These are phyloP conservation scores for Orgyia antiqua DNA, from an alignment of 2,888 invertebrate genomes.

Conservation along the genomic window DNA sequence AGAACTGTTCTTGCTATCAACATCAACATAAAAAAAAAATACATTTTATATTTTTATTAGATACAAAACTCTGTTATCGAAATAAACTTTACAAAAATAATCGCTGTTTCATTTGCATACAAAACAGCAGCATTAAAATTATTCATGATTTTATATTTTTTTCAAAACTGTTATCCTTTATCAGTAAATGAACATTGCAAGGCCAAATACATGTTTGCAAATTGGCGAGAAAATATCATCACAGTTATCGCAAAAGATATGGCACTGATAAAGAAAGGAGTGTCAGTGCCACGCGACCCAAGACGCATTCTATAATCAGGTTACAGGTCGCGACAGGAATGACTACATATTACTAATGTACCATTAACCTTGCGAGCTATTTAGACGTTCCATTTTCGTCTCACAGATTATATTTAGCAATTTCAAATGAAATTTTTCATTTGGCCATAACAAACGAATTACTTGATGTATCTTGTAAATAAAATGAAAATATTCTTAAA, in stretches of 20 bases:
- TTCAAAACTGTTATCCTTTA: neutral
- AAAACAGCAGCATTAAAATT: too few species aligned
- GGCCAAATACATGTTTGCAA: constrained; percentile 9
- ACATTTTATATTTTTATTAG: too few species aligned
- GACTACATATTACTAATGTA: constrained; percentile 52
- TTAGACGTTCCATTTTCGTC: constrained; percentile 45
- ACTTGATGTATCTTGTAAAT: too few species aligned
- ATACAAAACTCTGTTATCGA: too few species aligned
- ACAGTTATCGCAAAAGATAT: constrained; percentile 3
- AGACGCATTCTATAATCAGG: constrained; percentile 34
- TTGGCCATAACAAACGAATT: too few species aligned
- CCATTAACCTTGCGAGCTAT: constrained; percentile 66
- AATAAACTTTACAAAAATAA: too few species aligned
- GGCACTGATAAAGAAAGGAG: constrained; percentile 27
- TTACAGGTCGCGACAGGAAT: constrained; percentile 55
- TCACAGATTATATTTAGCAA: constrained; percentile 35
- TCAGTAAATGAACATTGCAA: neutral
- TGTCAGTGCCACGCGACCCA: constrained; percentile 21
- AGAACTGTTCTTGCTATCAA: too few species aligned
- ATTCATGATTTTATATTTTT: too few species aligned
- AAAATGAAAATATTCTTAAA: too few species aligned
- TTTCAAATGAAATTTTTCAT: constrained; percentile 22
- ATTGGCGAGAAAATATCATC: neutral
- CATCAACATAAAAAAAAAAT: too few species aligned
- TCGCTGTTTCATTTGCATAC: too few species aligned